Conservation (phyloP, 2,113 vertebrate species). For the Pseudopodoces humilis region DNA sequence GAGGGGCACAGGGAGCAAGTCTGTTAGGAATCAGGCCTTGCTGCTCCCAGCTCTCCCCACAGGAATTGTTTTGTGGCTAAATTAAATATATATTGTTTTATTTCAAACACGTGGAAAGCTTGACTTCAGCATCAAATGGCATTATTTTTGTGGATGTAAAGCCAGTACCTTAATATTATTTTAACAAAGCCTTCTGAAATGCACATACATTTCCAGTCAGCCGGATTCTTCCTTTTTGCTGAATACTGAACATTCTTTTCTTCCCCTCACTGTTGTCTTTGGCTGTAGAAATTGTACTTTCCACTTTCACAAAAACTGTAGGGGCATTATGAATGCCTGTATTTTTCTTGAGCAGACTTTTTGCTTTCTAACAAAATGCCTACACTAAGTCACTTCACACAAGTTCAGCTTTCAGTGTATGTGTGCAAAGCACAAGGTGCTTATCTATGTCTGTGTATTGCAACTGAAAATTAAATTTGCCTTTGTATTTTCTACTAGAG, state of each 20-base stretch:
- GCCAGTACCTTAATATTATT: slow-evolving; percentile 54
- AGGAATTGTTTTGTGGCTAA: neutral
- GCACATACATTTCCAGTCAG: slow-evolving; percentile 69
- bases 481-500: neutral
- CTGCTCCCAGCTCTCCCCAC: neutral
- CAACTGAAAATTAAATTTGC: neutral
- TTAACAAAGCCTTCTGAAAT: slow-evolving; percentile 60
- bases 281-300: slow-evolving; percentile 74
- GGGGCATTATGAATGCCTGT: slow-evolving; percentile 64
- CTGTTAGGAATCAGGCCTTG: neutral
- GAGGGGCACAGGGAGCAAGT: neutral
- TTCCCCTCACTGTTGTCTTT: slow-evolving; percentile 77
- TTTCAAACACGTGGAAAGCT: neutral
- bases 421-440: neutral
- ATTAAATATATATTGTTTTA: neutral
- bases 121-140: neutral
- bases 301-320: slow-evolving; percentile 73
- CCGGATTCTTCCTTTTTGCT: slow-evolving; percentile 74
- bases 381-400: neutral
- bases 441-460: neutral
- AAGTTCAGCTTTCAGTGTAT: neutral
- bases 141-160: slow-evolving; percentile 31
- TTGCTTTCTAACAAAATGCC: slow-evolving; percentile 65
- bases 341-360: slow-evolving; percentile 61
- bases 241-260: slow-evolving; percentile 78